Base-by-base conservation (phyloP, 1,140 invertebrate genomes). In the Cydia pomonella region DNA sequence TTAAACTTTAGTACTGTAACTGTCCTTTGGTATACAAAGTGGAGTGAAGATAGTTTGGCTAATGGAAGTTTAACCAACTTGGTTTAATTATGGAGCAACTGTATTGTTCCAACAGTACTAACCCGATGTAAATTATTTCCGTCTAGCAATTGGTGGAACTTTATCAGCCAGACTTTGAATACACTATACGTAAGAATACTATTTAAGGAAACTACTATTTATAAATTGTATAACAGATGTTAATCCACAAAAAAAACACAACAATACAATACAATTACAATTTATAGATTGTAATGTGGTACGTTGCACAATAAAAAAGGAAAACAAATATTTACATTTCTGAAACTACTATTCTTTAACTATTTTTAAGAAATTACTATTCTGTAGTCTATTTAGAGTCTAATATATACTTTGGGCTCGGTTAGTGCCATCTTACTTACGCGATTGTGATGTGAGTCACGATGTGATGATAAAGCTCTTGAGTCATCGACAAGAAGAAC, bases 401-500 rank as follows among this genome's bases (percentile, higher is more conserved):
- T 53, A 53, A 53, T 21, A 53, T n/a, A 53, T 53, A 53, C 6
- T n/a, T 18, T 50, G 47, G 47, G 47, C 38, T 50, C n/a, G 50
- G 50, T 21, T 53, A 9, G 50, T 53, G 4, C n/a, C 5, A 18
- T 53, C 10, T 53, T 13, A n/a, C 47, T 50, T n/a, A 50, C 50
- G n/a, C n/a, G 50, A 53, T 59, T 23, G 53, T 59, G 21, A 23
- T 23, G 53, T 59, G 53, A 59, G 53, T 59, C 53, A 53, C 50
- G 50, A 53, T 53, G 18, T 12, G 53, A 59, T 59, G 53, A 59
- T 59, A 59, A 59, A 59, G n/a, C 21, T 53, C 4, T 53, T 59
- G 53, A 59, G 21, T 59, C 53, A 59, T 59, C 53, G 50, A 13
- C 50, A 59, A 59, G 13, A 59, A 59, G 12, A 59, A 59, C 53